These are phyloP conservation scores for Planococcus citri DNA, from an alignment of 1,140 invertebrate species.

Conservation along the genomic window DNA sequence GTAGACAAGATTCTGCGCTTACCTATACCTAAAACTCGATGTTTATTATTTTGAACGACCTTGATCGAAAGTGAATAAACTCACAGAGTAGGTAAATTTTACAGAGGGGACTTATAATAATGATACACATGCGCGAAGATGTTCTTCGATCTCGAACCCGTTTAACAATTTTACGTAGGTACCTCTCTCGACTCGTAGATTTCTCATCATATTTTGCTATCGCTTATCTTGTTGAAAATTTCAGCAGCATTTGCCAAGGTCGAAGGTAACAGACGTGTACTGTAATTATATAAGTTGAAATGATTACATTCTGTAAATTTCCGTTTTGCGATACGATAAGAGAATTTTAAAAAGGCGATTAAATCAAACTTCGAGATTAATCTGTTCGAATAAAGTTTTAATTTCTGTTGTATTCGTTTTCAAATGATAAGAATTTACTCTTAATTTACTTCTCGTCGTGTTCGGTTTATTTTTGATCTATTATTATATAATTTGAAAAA, in stretches of 20 bases:
- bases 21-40: too few species aligned
- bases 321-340: neutral
- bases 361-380: neutral
- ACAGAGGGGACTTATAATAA: too few species aligned
- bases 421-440: neutral
- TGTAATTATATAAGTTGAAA: neutral
- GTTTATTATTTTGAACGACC: too few species aligned
- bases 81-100: too few species aligned
- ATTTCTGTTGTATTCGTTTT: neutral
- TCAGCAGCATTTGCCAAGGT: neutral
- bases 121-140: too few species aligned
- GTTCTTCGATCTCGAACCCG: too few species aligned
- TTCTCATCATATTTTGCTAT: neutral
- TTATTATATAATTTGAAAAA: too few species aligned
- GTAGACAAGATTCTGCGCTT: too few species aligned
- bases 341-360: neutral
- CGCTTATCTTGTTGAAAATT: neutral
- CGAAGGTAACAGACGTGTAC: neutral
- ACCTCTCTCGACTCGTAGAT: too few species aligned
- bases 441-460: too few species aligned
- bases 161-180: too few species aligned
- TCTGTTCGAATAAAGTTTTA: neutral
- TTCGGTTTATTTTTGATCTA: neutral
- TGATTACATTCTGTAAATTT: conserved; percentile 5
- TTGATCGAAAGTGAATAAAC: too few species aligned